phyloP scores from a whole-genome alignment of 2,888 invertebrate species.

The Choreutis nemorana region DNA sequence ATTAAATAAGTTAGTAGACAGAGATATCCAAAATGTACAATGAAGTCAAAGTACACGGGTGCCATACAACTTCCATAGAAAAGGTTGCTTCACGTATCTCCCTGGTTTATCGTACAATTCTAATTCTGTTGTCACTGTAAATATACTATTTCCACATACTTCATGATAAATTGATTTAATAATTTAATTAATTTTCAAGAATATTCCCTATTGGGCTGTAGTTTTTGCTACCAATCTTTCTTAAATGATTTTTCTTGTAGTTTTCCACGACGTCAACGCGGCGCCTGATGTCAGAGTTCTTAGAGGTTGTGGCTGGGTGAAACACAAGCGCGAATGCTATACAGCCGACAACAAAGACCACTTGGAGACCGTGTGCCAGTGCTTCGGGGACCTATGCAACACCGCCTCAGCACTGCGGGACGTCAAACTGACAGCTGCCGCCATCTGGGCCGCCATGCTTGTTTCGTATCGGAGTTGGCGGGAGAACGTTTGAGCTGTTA shows the following conservation, averaged over 20 bases:
- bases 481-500: conserved; percentile 10
- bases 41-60: no score
- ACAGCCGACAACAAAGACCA: conserved; percentile 68
- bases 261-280: conserved; percentile 29
- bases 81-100: no score
- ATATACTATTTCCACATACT: no score
- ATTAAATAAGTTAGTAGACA: no score
- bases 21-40: no score
- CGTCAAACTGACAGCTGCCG: conserved; percentile 21
- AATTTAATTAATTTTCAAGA: no score
- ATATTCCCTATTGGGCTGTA: not conserved
- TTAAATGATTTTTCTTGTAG: conserved; percentile 21
- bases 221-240: not conserved
- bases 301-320: conserved; percentile 69
- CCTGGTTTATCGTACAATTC: no score
- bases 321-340: conserved; percentile 53
- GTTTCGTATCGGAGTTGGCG: conserved; percentile 20
- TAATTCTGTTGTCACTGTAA: no score
- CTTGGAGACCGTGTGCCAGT: conserved; percentile 66
- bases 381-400: conserved; percentile 69
- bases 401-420: conserved; percentile 20
- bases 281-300: conserved; percentile 48
- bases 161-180: no score
- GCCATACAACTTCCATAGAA: no score
- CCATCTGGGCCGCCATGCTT: conserved; percentile 16